A percentile compares a stretch with the other conserved stretches of the same genome.
Evolutionary conservation across 2,113 vertebrate species (phyloP).

Genomic region (Elachura formosa): DNA sequence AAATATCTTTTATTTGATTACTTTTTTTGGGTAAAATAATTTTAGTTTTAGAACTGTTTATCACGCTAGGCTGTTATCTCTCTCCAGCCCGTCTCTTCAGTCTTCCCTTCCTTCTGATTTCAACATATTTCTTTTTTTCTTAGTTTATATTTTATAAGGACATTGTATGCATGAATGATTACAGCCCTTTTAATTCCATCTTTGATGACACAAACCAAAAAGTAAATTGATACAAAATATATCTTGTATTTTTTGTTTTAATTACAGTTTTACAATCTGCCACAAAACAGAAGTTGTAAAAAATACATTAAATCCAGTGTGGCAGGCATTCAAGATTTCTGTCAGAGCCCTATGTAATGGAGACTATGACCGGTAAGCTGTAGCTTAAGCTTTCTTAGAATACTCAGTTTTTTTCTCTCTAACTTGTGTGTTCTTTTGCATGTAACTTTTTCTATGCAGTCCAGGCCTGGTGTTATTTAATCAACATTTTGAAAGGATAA

Average conservation of each 20-base stretch:
- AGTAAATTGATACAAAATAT: not conserved
- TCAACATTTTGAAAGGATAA: not conserved
- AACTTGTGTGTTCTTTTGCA: not conserved
- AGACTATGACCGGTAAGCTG: conserved; percentile 84
- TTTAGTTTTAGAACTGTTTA: not conserved
- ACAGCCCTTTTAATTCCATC: not conserved
- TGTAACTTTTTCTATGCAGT: not conserved
- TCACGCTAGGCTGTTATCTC: not conserved
- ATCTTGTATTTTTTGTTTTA: not conserved
- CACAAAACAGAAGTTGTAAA: conserved; percentile 93
- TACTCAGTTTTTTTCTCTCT: not conserved
- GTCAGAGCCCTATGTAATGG: conserved; percentile 91
- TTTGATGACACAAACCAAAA: not conserved
- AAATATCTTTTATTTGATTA: not conserved
- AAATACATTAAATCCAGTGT: conserved; percentile 90
- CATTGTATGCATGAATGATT: not conserved
- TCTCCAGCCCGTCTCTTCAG: not conserved
- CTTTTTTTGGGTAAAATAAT: not conserved
- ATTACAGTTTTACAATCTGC: conserved; percentile 87
- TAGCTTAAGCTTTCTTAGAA: not conserved
- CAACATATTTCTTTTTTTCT: not conserved
- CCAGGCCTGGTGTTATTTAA: not conserved
- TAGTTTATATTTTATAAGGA: not conserved
- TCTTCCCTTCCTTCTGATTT: not conserved
- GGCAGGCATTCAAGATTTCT: conserved; percentile 91